Evolutionary conservation across 2,888 invertebrate genomes (phyloP).

Genomic region (Mythimna albipuncta): DNA sequence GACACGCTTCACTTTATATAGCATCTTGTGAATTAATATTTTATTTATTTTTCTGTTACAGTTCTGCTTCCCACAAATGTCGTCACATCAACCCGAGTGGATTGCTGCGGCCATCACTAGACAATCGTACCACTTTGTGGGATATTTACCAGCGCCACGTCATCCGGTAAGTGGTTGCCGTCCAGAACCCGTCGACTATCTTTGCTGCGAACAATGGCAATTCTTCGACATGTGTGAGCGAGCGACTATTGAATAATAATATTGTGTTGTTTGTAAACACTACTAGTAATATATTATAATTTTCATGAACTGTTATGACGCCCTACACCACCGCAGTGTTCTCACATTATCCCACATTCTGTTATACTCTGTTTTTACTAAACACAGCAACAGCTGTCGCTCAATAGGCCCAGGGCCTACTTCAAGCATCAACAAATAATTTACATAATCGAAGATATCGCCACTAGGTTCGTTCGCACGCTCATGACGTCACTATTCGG

Average conservation of each 20-base stretch:
- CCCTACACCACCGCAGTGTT: too few relatives aligned
- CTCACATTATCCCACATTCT: neutral
- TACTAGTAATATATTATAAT: neutral
- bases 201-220: neutral
- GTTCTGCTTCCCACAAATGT: too few relatives aligned
- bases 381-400: slow-evolving; percentile 6
- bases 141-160: neutral
- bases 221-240: too few relatives aligned
- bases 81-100: too few relatives aligned
- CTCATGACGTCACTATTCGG: slow-evolving; percentile 13
- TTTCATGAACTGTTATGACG: neutral
- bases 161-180: neutral
- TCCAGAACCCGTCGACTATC: neutral
- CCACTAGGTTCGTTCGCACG: slow-evolving; percentile 3
- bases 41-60: neutral
- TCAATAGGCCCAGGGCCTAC: neutral
- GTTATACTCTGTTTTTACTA: slow-evolving; percentile 19
- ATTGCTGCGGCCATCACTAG: too few relatives aligned
- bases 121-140: neutral
- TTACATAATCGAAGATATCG: slow-evolving; percentile 40
- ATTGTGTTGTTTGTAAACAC: neutral
- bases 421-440: slow-evolving; percentile 46
- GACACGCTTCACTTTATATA: neutral
- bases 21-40: neutral
- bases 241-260: neutral